A percentile compares a stretch with the other conserved stretches of the same genome.
phyloP scores from a whole-genome alignment of 1,140 invertebrate species.

The Temnothorax nylanderi region DNA sequence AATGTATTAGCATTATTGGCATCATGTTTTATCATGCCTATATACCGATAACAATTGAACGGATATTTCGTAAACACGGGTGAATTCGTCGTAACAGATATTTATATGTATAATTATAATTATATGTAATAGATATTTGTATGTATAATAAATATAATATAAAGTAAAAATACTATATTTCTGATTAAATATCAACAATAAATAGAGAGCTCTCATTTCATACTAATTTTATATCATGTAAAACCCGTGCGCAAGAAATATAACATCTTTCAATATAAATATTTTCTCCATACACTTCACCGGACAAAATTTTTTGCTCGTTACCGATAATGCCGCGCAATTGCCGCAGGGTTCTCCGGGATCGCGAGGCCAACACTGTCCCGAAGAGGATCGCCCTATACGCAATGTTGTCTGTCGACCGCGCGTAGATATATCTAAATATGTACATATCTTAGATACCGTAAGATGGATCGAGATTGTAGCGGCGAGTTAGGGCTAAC shows the following conservation, averaged over 20 bases:
- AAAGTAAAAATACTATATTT: not conserved
- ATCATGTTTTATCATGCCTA: not conserved
- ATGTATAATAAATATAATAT: not conserved
- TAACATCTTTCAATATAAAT: not conserved
- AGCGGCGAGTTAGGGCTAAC: not conserved
- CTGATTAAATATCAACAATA: not conserved
- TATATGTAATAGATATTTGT: too few species aligned
- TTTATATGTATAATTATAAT: too few species aligned
- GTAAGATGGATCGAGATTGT: slow-evolving; percentile 20
- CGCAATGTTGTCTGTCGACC: slow-evolving; percentile 62
- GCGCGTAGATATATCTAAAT: slow-evolving; percentile 45
- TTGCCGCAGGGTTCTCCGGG: not conserved
- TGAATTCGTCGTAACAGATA: not conserved
- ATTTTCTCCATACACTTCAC: not conserved
- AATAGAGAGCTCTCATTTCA: not conserved
- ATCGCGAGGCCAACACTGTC: not conserved
- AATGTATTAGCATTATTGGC: not conserved
- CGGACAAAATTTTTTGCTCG: not conserved
- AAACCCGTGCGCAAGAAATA: not conserved
- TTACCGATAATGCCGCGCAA: not conserved
- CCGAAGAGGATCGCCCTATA: slow-evolving; percentile 64
- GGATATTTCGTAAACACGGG: not conserved
- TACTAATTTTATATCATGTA: not conserved
- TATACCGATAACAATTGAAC: not conserved
- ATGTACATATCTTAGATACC: slow-evolving; percentile 55